A percentile compares a stretch with the other conserved stretches of the same genome.
Conservation (phyloP, 2,888 invertebrate genomes). For the Drosophila greeni region DNA sequence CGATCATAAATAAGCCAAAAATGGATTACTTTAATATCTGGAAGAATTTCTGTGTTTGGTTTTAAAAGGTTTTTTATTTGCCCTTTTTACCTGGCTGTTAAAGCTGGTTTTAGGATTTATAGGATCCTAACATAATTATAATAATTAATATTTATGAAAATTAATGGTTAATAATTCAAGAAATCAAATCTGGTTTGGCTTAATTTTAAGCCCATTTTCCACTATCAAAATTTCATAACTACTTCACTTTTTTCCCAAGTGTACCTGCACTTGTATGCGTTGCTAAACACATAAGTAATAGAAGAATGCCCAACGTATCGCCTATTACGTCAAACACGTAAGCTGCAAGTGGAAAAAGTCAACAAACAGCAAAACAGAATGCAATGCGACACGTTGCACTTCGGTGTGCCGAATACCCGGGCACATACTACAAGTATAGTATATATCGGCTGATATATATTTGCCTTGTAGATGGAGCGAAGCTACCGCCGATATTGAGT, state of each 20-base stretch:
- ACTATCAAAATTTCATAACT: not conserved
- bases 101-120: not conserved
- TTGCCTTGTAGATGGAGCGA: constrained; percentile 9
- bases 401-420: constrained; percentile 52
- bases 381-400: constrained; percentile 53
- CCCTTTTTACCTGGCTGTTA: not conserved
- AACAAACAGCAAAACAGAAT: constrained; percentile 36
- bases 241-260: not conserved
- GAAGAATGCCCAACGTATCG: constrained; percentile 40
- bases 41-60: too few relatives aligned
- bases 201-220: not conserved
- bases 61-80: not conserved
- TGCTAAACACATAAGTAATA: constrained; percentile 37
- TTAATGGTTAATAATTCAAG: not conserved
- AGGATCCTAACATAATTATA: not conserved
- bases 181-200: not conserved
- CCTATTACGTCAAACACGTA: constrained; percentile 51
- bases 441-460: constrained; percentile 14
- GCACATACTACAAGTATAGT: constrained; percentile 3
- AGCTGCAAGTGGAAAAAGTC: constrained; percentile 37
- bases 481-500: constrained; percentile 43
- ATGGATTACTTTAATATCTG: too few relatives aligned
- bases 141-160: not conserved
- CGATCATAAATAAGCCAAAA: not conserved
- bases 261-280: constrained; percentile 1